Evolutionary conservation across 2,113 vertebrate genomes (phyloP), one percentile per base, ranked within the genome.

Genomic region (Hypocryptadius cinnamomeus): DNA sequence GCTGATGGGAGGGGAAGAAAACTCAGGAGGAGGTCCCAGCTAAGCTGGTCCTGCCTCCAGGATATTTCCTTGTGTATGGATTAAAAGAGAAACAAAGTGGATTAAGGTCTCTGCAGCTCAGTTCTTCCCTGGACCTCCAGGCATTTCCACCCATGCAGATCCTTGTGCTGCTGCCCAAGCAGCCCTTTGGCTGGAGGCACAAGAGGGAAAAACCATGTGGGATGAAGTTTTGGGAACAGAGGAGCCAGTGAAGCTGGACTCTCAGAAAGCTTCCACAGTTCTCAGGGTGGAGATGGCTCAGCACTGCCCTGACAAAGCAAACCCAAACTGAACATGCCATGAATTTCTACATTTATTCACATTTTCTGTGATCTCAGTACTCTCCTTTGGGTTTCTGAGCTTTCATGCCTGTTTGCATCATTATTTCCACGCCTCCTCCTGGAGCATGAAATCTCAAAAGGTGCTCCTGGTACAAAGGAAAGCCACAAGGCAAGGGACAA

Each of bases 401-500:
- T 77, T 79, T 74, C 0, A 0, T 70, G 53, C 9, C 74, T 27
- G 31, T 37, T 84, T 66, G 21, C 30, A 22, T 45, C 6, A 5
- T 22, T 48, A 63, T 78, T 89, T 59, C 70, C 66, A 85, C 70
- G 31, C 28, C 6, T 20, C 57, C 40, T 78, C 25, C 5, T 0
- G 21, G 54, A 47, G 47, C 6, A 23, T 56, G 48, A 87, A 23
- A 48, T 56, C 39, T 45, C 44, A 80, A 15, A 63, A 66, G n/a
- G 39, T 47, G 35, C 33, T 71, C 33, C 61, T 1, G 4, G 30
- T 63, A 57, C 2, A 4, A 54, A 85, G 60, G 31, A 42, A 70
- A 77, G 35, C 64, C 0, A 0, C 1, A 2, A 90, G 51, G 54
- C 1, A 3, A 3, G 40, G 79, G 51, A 64, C 19, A 61, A 39